Conservation (phyloP, 2,113 vertebrate genomes). For the Pseudois nayaur region DNA sequence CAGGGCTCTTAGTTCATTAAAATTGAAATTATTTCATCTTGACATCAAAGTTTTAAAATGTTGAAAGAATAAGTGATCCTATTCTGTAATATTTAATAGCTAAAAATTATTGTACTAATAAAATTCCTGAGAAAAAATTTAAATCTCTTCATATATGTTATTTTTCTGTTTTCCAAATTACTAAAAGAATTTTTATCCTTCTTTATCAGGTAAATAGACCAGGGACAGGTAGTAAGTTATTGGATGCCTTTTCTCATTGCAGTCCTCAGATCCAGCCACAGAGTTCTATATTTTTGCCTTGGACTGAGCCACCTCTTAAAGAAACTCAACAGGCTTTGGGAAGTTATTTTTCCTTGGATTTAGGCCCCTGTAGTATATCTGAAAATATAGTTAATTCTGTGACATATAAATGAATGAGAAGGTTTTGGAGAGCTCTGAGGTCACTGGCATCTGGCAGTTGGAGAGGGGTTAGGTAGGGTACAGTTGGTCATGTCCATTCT, state of each 20-base stretch:
- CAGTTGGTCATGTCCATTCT: neutral
- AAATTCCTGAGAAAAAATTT: neutral
- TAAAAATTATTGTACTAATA: slow-evolving; percentile 15
- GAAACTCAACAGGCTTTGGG: neutral
- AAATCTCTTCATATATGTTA: neutral
- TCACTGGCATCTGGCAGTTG: neutral
- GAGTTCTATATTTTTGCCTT: neutral
- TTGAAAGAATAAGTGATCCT: slow-evolving; percentile 1
- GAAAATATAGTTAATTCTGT: neutral
- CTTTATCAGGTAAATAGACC: neutral
- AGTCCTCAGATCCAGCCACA: neutral
- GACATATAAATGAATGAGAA: neutral
- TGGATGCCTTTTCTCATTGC: neutral
- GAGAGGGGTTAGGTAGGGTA: neutral
- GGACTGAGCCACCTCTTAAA: neutral
- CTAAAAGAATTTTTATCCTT: neutral
- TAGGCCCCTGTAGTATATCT: neutral
- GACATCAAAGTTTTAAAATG: neutral
- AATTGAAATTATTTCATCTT: neutral
- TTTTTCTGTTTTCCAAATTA: neutral
- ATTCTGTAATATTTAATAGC: neutral
- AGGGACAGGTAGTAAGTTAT: neutral
- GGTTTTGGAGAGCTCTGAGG: neutral
- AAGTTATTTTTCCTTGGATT: neutral
- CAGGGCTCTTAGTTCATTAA: neutral